A percentile compares a stretch with the other conserved stretches of the same genome.
phyloP scores from a whole-genome alignment of 23 tunicate genomes.

The Pegea sp. region DNA sequence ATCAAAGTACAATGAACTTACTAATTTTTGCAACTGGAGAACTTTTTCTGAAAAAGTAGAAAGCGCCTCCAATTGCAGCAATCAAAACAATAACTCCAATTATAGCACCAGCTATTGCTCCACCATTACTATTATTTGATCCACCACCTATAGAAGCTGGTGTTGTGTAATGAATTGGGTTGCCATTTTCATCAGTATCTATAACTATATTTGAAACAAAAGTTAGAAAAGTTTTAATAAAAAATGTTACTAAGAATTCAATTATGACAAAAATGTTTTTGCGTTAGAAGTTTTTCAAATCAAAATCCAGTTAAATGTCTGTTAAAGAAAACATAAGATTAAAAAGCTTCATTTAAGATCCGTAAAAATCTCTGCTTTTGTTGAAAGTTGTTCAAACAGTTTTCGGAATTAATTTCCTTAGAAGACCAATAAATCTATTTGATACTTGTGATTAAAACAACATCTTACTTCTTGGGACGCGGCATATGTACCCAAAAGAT shows the following conservation, averaged over 20 bases:
- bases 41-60: conserved; percentile 14
- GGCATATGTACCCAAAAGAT: conserved; percentile 51
- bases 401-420: too few species aligned
- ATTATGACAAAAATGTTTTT: too few species aligned
- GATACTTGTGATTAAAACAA: too few species aligned
- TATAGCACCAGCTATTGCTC: conserved; percentile 47
- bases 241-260: too few species aligned
- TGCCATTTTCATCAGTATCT: conserved; percentile 64
- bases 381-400: neutral
- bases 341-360: neutral
- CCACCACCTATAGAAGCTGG: conserved; percentile 2
- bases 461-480: conserved; percentile 47
- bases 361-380: neutral
- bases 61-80: conserved; percentile 13
- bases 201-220: conserved; percentile 1
- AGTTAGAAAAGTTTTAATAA: neutral
- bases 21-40: conserved; percentile 25
- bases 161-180: conserved; percentile 43
- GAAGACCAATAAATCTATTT: too few species aligned
- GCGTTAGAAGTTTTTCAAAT: neutral
- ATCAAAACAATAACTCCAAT: conserved; percentile 25
- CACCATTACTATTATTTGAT: conserved; percentile 11
- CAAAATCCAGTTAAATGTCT: too few species aligned
- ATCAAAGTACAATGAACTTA: conserved; percentile 6
- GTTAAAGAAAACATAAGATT: too few species aligned